Evolutionary conservation across 1,140 invertebrate species (phyloP), one percentile per base, ranked within the genome.

Genomic region (Metaphire vulgaris): DNA sequence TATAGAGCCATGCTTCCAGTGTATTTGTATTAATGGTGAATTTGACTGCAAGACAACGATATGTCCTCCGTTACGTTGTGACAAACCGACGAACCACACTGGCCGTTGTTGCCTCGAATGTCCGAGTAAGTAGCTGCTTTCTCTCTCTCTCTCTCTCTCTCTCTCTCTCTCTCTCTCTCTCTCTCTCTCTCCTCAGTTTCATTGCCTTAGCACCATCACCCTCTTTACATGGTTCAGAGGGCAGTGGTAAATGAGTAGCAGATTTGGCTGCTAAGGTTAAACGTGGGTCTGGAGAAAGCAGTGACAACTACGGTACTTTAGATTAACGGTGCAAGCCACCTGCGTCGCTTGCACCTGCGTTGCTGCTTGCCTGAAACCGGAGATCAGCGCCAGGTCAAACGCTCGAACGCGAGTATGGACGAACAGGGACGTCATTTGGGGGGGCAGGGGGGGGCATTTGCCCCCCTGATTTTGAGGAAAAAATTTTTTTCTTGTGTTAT

Each of bases 1-100:
- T 16, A 21, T 30, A 15, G 74, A 75, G 64, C 74, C 74, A 1
- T 75, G 74, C 74, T 75, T 75, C 65, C 1, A 67, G 26, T 75
- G 74, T 65, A 67, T 30, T 16, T 75, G 74, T 31, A 16, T 72
- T 2, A 29, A 31, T 1, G 74, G 74, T 0, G 74, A 75, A 33
- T 75, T 75, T 31, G 30, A 69, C 29, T 75, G 74, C 66, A 41
- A 16, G 41, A 21, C 41, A 21, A 56, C 6, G 41, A 56, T 12
- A 21, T 56, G 41, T 56, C 41, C 41, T 12, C 41, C 41, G 6
- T 6, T 56, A 56, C 6, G 41, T 12, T 56, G 41, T 56, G 41
- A 56, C 21, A 6, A 21, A 56, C 41, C 41, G 6, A 56, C 41
- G 21, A 56, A 56, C 41, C 6, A 12, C 6, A 56, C 41, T 12